Evolutionary conservation across 2,888 invertebrate genomes (phyloP).

Genomic region (Cyaniris semiargus): DNA sequence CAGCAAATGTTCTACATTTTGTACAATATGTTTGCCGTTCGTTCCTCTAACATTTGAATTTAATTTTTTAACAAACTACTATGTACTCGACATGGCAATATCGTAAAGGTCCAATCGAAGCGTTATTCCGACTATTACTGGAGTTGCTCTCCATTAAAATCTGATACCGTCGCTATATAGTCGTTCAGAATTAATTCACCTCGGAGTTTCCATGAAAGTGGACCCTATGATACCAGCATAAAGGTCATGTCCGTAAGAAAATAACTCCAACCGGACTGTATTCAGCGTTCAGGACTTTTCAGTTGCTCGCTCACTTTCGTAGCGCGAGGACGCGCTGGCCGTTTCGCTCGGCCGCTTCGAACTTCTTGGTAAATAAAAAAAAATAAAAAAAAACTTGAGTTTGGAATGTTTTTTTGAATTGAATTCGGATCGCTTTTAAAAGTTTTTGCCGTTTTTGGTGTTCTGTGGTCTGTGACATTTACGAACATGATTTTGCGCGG

Average conservation of each 20-base stretch:
- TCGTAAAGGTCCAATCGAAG: constrained; percentile 40
- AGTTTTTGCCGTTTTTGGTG: constrained; percentile 45
- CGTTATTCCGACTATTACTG: constrained; percentile 44
- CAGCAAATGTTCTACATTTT: not conserved
- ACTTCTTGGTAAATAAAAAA: constrained; percentile 23
- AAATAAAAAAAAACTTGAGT: constrained; percentile 3
- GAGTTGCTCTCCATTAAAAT: constrained; percentile 49
- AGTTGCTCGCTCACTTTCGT: constrained; percentile 51
- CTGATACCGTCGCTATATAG: constrained; percentile 42
- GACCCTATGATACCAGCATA: not conserved
- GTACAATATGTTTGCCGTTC: not conserved
- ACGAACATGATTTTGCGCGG: constrained; percentile 56
- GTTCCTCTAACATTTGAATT: not conserved
- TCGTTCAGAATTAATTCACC: not conserved
- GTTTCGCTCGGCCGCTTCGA: constrained; percentile 28
- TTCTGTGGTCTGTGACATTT: constrained; percentile 41
- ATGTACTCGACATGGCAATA: constrained; percentile 42
- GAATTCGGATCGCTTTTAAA: not conserved
- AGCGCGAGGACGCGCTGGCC: constrained; percentile 47
- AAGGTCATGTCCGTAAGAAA: not conserved
- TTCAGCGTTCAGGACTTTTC: constrained; percentile 43
- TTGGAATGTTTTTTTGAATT: constrained; percentile 37
- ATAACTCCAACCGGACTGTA: not conserved
- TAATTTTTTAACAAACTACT: constrained; percentile 13
- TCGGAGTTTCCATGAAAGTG: not conserved